These are phyloP conservation scores for Prosopocoilus inquinatus DNA, from an alignment of 2,888 invertebrate species.

Conservation along the genomic window DNA sequence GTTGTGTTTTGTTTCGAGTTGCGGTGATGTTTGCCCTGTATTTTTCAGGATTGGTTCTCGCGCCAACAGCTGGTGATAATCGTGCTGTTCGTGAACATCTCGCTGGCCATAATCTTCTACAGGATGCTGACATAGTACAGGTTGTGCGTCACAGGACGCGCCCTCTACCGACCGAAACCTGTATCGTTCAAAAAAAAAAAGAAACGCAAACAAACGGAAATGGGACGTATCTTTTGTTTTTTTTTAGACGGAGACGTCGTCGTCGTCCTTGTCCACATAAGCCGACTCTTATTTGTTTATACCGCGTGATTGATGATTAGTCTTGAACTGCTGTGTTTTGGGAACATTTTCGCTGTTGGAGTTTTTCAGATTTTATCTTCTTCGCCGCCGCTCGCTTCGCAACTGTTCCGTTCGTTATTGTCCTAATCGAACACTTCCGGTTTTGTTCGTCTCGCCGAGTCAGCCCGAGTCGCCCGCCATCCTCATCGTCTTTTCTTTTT, in stretches of 20 bases:
- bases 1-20: too few species aligned
- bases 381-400: constrained; percentile 5
- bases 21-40: constrained; percentile 5
- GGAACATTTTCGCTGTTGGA: constrained; percentile 47
- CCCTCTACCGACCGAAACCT: constrained; percentile 7
- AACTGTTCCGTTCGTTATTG: constrained; percentile 7
- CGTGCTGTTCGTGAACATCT: constrained; percentile 91
- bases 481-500: not conserved
- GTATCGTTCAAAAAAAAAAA: constrained; percentile 5
- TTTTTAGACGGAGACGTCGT: not conserved
- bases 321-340: constrained; percentile 41
- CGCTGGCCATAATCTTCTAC: constrained; percentile 93
- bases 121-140: constrained; percentile 90
- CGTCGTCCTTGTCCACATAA: constrained; percentile 3
- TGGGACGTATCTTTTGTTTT: constrained; percentile 14
- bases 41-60: constrained; percentile 90
- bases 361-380: constrained; percentile 46
- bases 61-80: constrained; percentile 92
- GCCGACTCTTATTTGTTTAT: constrained; percentile 26
- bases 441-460: not conserved
- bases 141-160: constrained; percentile 48
- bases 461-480: not conserved
- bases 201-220: constrained; percentile 9
- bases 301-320: constrained; percentile 33
- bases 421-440: not conserved